Evolutionary conservation across 1,140 invertebrate genomes (phyloP), one percentile per base, ranked within the genome.

Genomic region (Ooceraea biroi): DNA sequence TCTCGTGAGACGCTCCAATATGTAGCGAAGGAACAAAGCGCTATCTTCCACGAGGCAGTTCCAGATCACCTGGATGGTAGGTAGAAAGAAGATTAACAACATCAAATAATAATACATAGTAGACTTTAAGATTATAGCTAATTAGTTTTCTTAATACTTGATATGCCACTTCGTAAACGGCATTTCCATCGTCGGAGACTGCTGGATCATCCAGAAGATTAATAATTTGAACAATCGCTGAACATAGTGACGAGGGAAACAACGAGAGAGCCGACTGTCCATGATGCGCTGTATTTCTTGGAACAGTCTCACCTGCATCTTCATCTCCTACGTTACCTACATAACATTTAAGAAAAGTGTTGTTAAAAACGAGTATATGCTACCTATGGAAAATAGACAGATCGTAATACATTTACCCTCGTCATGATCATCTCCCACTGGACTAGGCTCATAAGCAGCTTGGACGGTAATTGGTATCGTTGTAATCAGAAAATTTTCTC

Each of bases 11-110:
- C 99, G 97, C 94, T 99, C 99, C 50, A 99, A 95, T 73, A 99
- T 98, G 91, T 99, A 99, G 44, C 99, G 96, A 30, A 99, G 95
- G 93, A 99, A 99, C 0, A 99, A 94, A 0, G 98, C 97, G 12
- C 98, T 98, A 91, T 99, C 99, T 95, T 99, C 99, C 0, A 99
- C 98, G 48, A 99, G 94, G 94, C 99, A 99, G 85, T 97, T 97
- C 99, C 99, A 99, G 73, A 99, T 99, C 0, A 99, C 97, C 98
- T 98, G 90, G 90, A 30, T 84, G 27, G 44, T 7, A 57, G 74
- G n/a, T n/a, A n/a, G n/a, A n/a, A n/a, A 14, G 55, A 17, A 57
- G 36, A 57, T 46, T 57, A n/a, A 77, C 14, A 57, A 84, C 48
- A 44, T 65, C 48, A 52, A 76, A 36, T 44, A 7, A 19, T 5